phyloP scores from a whole-genome alignment of 2,113 vertebrate genomes.

The Suricata suricatta region DNA sequence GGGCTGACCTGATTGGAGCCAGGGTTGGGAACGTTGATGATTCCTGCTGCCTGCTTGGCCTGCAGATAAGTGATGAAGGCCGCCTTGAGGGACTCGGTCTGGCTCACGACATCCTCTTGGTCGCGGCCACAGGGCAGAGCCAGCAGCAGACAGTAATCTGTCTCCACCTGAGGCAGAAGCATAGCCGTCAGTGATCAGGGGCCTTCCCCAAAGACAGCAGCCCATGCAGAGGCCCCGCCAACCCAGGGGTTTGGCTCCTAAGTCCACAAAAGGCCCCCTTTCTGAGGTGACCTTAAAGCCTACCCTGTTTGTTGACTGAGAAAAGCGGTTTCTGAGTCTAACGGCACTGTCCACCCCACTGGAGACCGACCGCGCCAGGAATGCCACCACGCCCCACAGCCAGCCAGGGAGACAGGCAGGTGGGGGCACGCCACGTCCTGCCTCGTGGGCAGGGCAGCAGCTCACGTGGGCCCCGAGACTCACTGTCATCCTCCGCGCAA shows the following conservation, averaged over 20 bases:
- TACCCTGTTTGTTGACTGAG: background rate
- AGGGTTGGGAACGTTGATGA: slow-evolving; percentile 98
- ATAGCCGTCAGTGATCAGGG: background rate
- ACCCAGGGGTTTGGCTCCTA: background rate
- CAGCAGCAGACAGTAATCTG: slow-evolving; percentile 96
- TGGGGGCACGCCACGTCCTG: background rate
- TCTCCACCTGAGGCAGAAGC: slow-evolving; percentile 90
- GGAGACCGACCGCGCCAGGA: background rate
- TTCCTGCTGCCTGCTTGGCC: slow-evolving; percentile 97
- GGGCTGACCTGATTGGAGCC: slow-evolving; percentile 96
- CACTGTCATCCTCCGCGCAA: slow-evolving; percentile 96
- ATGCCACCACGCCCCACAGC: background rate
- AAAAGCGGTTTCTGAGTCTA: background rate
- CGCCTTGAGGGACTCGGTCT: slow-evolving; percentile 97
- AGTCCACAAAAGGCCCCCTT: background rate
- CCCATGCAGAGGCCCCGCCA: background rate
- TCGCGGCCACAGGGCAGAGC: slow-evolving; percentile 97
- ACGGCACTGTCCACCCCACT: background rate
- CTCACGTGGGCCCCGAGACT: slow-evolving; percentile 49
- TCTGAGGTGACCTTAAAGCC: background rate
- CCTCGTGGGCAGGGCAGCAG: background rate
- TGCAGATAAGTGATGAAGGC: slow-evolving; percentile 99
- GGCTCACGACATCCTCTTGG: slow-evolving; percentile 96
- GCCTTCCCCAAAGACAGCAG: background rate
- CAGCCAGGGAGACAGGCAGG: background rate